Evolutionary conservation across 2,888 invertebrate species (phyloP), one percentile per base, ranked within the genome.

Genomic region (Acleris literana): DNA sequence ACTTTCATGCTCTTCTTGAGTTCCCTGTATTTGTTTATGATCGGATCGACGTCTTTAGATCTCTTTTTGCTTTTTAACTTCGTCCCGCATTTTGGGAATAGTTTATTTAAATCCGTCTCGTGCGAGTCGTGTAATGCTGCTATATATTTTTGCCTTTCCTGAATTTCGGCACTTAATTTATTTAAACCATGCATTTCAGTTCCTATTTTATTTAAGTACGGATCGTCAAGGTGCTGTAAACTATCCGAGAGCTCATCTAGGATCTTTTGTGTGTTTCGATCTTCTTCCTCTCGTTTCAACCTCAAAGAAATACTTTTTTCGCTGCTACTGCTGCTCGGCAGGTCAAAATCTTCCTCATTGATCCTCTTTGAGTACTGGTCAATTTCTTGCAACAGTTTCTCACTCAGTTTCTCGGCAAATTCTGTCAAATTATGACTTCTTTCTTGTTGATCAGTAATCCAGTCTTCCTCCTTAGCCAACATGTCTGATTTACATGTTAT

Each of bases 401-500:
- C 96, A 78, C 96, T 96, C n/a, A 97, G 87, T 79, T 96, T 95
- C 78, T 97, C 97, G 1, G 97, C 96, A 76, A 97, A 96, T 76
- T 96, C 96, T 2, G 95, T 95, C 69, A 97, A 90, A 79, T 96
- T 96, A 75, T 94, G 94, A 70, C 94, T 93, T 71, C 95, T 94
- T 70, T 95, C 95, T 70, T 79, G 78, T 67, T 84, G 86, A 73
- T 95, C 94, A 62, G 93, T 93, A 1, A 83, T 75, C 95, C 95
- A 95, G 46, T 90, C 93, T 58, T 93, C 93, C 73, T 92, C 90
- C 71, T 90, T 92, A 29, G 83, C 78, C 51, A 93, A 65, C 84
- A 93, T 93, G 68, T 93, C 93, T 13, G 92, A 93, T 74, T 92
- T 93, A 71, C 92, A 93, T 0, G 92, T 93, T 1, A 93, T 83